Conservation (phyloP, 2,888 invertebrate genomes). For the Caenorhabditis sinica region DNA sequence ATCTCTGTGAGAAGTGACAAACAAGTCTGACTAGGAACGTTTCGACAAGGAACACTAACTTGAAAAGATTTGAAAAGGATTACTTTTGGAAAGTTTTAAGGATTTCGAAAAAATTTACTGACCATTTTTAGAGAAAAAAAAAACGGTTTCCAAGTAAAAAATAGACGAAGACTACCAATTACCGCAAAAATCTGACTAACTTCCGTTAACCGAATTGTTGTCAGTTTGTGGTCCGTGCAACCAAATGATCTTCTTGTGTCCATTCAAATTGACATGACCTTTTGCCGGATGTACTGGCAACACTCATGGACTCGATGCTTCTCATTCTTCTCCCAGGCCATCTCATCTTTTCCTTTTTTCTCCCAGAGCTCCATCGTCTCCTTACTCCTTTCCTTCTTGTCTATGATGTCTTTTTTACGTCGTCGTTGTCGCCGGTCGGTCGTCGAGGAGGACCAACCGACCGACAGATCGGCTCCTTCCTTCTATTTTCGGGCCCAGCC, state of each 20-base stretch:
- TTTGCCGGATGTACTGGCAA: constrained; percentile 64
- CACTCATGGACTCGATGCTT: constrained; percentile 43
- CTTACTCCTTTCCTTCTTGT: constrained; percentile 9
- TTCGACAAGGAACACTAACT: not conserved
- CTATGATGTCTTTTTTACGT: constrained; percentile 35
- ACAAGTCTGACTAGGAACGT: constrained; percentile 17
- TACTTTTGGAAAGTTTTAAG: no score
- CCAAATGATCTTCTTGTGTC: constrained; percentile 46
- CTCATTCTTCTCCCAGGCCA: constrained; percentile 30
- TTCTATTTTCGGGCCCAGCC: constrained; percentile 44
- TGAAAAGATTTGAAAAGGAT: no score
- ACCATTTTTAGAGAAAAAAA: not conserved
- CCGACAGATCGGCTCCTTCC: constrained; percentile 48
- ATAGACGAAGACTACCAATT: not conserved
- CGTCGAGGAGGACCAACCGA: constrained; percentile 18
- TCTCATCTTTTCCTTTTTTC: constrained; percentile 23
- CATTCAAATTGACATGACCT: constrained; percentile 64
- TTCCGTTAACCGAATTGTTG: constrained; percentile 28
- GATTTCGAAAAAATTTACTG: not conserved
- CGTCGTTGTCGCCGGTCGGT: not conserved
- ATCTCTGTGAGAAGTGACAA: constrained; percentile 8
- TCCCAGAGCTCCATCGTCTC: not conserved
- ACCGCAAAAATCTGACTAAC: constrained; percentile 26
- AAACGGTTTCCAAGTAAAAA: not conserved
- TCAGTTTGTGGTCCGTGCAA: not conserved